Evolutionary conservation across 2,888 invertebrate species (phyloP).

Genomic region (Xanthia icteritia): DNA sequence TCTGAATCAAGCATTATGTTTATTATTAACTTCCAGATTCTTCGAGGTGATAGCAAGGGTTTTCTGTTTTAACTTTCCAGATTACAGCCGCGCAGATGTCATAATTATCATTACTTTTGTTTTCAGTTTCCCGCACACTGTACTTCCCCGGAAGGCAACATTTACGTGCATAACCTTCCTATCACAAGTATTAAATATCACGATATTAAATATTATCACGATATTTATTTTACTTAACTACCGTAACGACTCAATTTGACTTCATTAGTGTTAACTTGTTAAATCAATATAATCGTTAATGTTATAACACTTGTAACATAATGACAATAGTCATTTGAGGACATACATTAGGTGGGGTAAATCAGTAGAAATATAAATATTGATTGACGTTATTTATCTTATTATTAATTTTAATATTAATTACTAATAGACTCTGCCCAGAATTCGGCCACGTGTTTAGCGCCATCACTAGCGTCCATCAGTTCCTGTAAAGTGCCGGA

Average conservation of each 20-base stretch:
- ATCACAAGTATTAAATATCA: neutral
- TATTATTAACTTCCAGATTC: neutral
- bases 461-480: too few relatives aligned
- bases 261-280: constrained; percentile 3
- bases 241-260: neutral
- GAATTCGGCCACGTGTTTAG: too few relatives aligned
- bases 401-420: too few relatives aligned
- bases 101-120: neutral
- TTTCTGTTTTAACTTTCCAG: neutral
- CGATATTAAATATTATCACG: neutral
- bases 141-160: neutral
- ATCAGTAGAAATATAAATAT: neutral
- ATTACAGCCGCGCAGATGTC: neutral
- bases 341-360: neutral
- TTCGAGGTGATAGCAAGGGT: neutral
- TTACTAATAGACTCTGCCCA: too few relatives aligned
- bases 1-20: neutral
- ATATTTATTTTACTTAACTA: constrained; percentile 34
- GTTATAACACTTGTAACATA: neutral
- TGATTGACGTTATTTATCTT: neutral
- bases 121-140: neutral
- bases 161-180: too few relatives aligned
- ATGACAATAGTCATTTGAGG: neutral
- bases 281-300: neutral
- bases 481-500: too few relatives aligned